Conservation (phyloP, 2,797 vertebrate genomes). For the Cygnus olor region DNA sequence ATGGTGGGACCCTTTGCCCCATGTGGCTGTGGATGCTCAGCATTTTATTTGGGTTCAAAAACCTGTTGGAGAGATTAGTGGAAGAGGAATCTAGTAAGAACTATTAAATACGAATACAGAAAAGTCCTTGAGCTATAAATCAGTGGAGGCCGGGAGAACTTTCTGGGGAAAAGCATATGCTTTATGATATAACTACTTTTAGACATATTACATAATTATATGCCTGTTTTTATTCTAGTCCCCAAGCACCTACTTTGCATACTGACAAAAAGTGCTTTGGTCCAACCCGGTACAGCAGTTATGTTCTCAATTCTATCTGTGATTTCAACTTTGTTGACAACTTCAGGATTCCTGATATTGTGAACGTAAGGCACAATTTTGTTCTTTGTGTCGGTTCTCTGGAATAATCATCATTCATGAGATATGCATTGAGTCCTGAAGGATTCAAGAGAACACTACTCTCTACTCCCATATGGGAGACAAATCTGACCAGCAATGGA, state of each 20-base stretch:
- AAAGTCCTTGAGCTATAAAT: background rate
- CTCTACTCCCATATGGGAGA: rapidly evolving
- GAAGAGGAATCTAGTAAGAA: background rate
- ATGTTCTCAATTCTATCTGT: background rate
- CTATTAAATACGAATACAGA: background rate
- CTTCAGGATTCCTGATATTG: background rate
- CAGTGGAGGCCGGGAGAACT: background rate
- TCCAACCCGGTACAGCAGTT: background rate
- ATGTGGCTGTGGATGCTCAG: background rate
- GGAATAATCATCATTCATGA: background rate
- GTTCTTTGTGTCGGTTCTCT: background rate
- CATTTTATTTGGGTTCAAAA: background rate
- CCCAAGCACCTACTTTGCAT: background rate
- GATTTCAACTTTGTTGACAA: background rate
- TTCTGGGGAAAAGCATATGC: background rate
- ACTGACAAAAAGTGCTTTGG: background rate
- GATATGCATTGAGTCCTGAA: background rate
- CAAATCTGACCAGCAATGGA: background rate
- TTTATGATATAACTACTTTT: background rate
- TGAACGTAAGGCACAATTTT: background rate
- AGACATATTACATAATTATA: background rate
- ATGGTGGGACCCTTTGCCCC: background rate
- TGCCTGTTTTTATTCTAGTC: background rate
- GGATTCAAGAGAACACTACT: background rate
- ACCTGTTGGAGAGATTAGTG: background rate